A percentile compares a stretch with the other conserved stretches of the same genome.
Evolutionary conservation across 2,888 invertebrate genomes (phyloP).

Genomic region (Glaucopsyche alexis): DNA sequence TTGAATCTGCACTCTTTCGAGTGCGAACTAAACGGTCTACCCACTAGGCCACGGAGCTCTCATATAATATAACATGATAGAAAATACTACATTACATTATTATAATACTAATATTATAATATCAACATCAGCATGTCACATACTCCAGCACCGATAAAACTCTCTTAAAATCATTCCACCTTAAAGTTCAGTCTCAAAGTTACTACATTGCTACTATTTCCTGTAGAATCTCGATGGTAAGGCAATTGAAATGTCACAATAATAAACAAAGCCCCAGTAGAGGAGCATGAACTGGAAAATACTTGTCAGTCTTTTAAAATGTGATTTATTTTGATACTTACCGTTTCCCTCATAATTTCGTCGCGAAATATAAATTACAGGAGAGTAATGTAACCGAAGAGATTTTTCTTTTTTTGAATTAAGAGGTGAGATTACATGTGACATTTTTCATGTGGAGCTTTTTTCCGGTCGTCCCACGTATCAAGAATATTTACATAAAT

Average conservation of each 20-base stretch:
- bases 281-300: neutral
- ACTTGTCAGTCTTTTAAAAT: conserved; percentile 11
- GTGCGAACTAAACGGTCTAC: too few relatives aligned
- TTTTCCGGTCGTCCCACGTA: neutral
- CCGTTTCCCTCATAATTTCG: conserved; percentile 6
- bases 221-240: neutral
- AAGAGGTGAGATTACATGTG: conserved; percentile 6
- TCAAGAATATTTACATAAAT: neutral
- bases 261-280: neutral
- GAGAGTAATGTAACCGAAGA: conserved; percentile 14
- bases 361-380: conserved; percentile 8
- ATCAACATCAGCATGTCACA: too few relatives aligned
- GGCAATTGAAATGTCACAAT: conserved; percentile 11
- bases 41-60: too few relatives aligned
- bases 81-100: too few relatives aligned
- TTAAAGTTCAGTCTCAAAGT: neutral
- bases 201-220: neutral
- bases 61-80: too few relatives aligned
- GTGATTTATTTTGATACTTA: conserved; percentile 1
- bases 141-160: too few relatives aligned
- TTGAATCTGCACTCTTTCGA: too few relatives aligned
- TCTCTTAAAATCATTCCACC: too few relatives aligned
- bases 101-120: too few relatives aligned
- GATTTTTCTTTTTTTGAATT: conserved; percentile 14
- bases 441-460: neutral